Evolutionary conservation across 2,888 invertebrate species (phyloP), one percentile per base, ranked within the genome.

Genomic region (Stenotaenia linearis): DNA sequence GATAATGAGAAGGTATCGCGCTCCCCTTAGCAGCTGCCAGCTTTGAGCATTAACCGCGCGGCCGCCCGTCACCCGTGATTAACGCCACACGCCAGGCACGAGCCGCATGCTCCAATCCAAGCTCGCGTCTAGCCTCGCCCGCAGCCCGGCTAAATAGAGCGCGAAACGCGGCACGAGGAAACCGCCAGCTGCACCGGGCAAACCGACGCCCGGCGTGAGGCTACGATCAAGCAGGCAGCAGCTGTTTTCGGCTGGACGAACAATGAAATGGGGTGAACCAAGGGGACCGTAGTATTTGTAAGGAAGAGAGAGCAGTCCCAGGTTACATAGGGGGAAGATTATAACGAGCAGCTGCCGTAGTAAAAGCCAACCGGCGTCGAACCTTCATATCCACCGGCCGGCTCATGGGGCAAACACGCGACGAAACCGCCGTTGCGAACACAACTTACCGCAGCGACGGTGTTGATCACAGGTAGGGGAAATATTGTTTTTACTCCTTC

Each of bases 1-100:
- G 28, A 69, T 69, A 69, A 69, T 69, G 25, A 75, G n/a, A 6
- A 35, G 76, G 35, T 75, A 37, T 37, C 76, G 76, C 10, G 12
- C 37, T 37, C 35, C 37, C 32, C 76, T 21, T 32, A 35, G 76
- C 76, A 32, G 76, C 32, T 32, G 76, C 76, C 37, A 37, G 37
- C 76, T 28, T 74, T 75, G 76, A 32, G 25, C 32, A 37, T 32
- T 37, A 37, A 32, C 15, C 76, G 76, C 76, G 76, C 76, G 32
- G 23, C n/a, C 76, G 76, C 35, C 76, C 32, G 76, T 75, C 76
- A 75, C 76, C 37, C 76, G 76, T 75, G 76, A 75, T 75, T 75
- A 75, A 75, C 76, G 76, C 76, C 76, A 75, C 76, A 75, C 76
- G 76, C 76, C 76, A 75, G 76, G 76, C 76, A 75, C 76, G 76